phyloP scores from a whole-genome alignment of 2,797 vertebrate genomes.

The Protonibea diacanthus region DNA sequence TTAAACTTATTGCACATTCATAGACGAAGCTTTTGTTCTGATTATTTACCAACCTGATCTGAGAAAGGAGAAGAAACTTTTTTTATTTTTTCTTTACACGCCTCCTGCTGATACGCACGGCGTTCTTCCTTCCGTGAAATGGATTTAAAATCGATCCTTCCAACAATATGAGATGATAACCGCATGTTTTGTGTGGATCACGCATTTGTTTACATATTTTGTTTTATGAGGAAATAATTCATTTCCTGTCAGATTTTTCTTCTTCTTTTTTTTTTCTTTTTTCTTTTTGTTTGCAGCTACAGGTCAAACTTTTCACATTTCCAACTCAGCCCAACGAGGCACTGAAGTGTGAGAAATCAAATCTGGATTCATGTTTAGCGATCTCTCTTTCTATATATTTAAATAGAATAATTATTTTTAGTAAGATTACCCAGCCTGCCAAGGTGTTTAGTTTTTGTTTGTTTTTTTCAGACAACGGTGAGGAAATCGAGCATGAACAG shows the following conservation, averaged over 20 bases:
- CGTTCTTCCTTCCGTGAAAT: background rate
- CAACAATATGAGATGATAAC: background rate
- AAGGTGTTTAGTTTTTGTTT: background rate
- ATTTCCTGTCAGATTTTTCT: background rate
- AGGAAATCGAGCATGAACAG: background rate
- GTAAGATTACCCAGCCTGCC: background rate
- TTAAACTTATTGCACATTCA: background rate
- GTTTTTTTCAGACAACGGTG: background rate
- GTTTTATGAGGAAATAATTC: background rate
- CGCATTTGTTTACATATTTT: background rate
- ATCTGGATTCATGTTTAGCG: background rate
- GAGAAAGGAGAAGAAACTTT: slow-evolving; percentile 17
- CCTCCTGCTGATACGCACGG: background rate
- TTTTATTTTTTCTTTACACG: slow-evolving; percentile 2
- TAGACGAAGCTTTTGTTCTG: background rate
- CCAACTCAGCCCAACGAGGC: background rate
- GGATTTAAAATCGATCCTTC: background rate
- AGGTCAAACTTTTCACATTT: slow-evolving; percentile 41
- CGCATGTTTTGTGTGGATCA: background rate
- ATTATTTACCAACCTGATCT: background rate
- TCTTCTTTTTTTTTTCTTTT: background rate
- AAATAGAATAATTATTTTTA: background rate
- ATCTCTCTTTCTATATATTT: background rate
- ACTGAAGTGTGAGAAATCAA: background rate
- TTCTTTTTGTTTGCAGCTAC: background rate